Evolutionary conservation across 2,113 vertebrate species (phyloP), one percentile per base, ranked within the genome.

Genomic region (Australoheros scitulus): DNA sequence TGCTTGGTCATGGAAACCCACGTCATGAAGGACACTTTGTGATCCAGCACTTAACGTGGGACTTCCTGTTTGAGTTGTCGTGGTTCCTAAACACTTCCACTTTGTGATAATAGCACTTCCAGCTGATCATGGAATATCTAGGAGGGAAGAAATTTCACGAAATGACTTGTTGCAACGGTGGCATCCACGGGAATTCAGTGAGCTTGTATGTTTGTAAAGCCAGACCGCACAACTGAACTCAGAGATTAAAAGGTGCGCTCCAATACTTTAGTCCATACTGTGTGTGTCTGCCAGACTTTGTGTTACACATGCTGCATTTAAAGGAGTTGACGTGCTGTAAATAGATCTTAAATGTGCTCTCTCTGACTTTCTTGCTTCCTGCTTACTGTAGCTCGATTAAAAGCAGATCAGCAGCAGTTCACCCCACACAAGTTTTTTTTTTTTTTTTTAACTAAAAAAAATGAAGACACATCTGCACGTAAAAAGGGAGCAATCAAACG

Each of bases 391-490:
- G 87, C 84, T 75, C n/a, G 8, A 83, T 80, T 52, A 83, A 77
- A 83, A 82, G 60, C 82, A 83, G 77, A 77, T 84, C 80, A 63
- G 61, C 80, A 86, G 81, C 83, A 84, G 50, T 79, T 91, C 74
- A 64, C 57, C 26, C 36, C 59, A 82, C 72, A 89, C 64, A 7
- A 22, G 26, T 38, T 26, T 34, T 78, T 80, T 63, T 38, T 26
- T 34, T 78, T 80, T 63, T 75, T 64, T 11, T 24, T 1, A 57
- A 24, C 58, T 5, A 17, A 29, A 64, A 82, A 91, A 92, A 77
- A 61, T 90, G 91, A 84, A 87, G 65, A 89, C 87, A 79, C 75
- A 80, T 91, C 79, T 88, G 59, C 11, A 47, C 81, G 61, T 68
- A 81, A 87, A 85, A 79, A 22, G 13, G 58, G 32, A 85, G 77